These are phyloP conservation scores for Melolontha melolontha DNA, from an alignment of 2,888 invertebrate genomes.

Conservation along the genomic window DNA sequence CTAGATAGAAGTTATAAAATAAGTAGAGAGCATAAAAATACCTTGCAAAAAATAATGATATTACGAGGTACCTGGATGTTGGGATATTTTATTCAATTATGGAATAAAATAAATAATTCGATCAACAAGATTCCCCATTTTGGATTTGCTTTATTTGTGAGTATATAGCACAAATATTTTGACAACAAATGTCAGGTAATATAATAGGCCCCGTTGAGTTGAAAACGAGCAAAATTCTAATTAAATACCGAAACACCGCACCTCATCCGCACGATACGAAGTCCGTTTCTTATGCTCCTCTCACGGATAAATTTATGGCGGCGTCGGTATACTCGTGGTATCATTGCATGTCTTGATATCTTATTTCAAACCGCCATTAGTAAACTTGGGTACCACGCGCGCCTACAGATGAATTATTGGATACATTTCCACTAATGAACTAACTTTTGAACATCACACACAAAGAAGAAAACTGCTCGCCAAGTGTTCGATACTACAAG, in stretches of 20 bases:
- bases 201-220: constrained; percentile 45
- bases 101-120: no score
- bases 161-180: constrained; percentile 45
- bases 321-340: constrained; percentile 53
- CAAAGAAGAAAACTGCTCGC: constrained; percentile 48
- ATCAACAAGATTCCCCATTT: neutral
- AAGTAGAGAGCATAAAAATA: no score
- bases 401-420: constrained; percentile 63
- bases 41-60: no score
- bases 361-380: constrained; percentile 66
- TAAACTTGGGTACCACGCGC: constrained; percentile 57
- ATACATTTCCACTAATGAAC: constrained; percentile 66
- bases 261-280: constrained; percentile 51
- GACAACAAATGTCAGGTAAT: constrained; percentile 48
- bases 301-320: constrained; percentile 61
- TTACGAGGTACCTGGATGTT: no score
- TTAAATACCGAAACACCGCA: constrained; percentile 52
- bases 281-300: constrained; percentile 59
- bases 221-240: constrained; percentile 55
- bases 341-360: constrained; percentile 67
- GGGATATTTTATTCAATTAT: no score
- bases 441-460: constrained; percentile 62
- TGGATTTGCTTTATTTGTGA: neutral
- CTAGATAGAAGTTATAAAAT: no score
- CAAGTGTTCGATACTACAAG: constrained; percentile 1